A percentile compares a stretch with the other conserved stretches of the same genome.
phyloP scores from a whole-genome alignment of 2,113 vertebrate genomes.

The Nibea albiflora region DNA sequence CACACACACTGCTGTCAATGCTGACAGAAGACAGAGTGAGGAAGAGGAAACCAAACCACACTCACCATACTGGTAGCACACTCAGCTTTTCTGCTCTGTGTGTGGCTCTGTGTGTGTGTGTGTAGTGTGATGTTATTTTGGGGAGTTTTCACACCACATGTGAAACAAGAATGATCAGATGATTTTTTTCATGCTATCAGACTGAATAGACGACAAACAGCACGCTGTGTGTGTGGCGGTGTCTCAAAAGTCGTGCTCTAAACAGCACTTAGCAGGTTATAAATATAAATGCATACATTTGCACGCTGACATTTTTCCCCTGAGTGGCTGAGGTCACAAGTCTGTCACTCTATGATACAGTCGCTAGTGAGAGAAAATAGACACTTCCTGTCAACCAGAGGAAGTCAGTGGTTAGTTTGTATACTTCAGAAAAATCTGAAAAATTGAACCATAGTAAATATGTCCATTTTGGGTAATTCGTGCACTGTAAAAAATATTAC shows the following conservation, averaged over 20 bases:
- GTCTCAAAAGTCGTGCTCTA: background rate
- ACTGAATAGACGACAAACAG: background rate
- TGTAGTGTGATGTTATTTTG: conserved; percentile 4
- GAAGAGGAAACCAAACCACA: conserved; percentile 38
- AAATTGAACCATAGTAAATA: background rate
- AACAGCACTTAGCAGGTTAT: background rate
- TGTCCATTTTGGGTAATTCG: background rate
- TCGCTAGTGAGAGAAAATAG: background rate
- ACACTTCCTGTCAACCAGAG: background rate
- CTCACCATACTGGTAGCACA: conserved; percentile 5
- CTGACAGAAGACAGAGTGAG: conserved; percentile 3
- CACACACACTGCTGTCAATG: background rate
- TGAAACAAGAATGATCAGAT: background rate
- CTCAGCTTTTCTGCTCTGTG: background rate
- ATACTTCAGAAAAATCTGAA: background rate
- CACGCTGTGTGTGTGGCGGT: background rate
- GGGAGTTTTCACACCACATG: background rate
- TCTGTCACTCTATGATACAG: background rate
- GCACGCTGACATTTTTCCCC: background rate
- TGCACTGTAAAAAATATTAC: background rate
- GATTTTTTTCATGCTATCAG: background rate
- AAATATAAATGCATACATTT: background rate
- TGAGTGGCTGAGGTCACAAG: background rate
- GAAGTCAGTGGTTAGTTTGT: background rate
- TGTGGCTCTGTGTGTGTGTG: background rate